Evolutionary conservation across 2,888 invertebrate genomes (phyloP), one percentile per base, ranked within the genome.

Genomic region (Polietes domitor): DNA sequence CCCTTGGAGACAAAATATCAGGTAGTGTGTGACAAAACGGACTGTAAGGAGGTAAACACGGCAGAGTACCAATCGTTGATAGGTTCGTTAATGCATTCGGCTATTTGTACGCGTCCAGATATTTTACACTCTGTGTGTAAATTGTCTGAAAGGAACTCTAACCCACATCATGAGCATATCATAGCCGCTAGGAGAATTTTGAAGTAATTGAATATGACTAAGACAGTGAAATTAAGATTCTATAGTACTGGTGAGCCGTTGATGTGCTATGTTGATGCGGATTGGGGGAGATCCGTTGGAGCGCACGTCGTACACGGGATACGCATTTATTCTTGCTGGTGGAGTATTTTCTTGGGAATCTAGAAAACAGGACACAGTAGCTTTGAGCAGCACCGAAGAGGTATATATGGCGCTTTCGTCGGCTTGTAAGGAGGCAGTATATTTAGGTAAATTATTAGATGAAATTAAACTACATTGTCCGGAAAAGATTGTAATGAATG

Each of bases 251-350:
- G 78, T 9, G 41, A 83, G 19, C 76, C 53, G 15, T 41, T 87
- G 32, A 26, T 32, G 10, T 68, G 86, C 12, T 87, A 75, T 43
- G 82, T 82, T 5, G 85, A 87, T 77, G 87, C 86, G 4, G 85
- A 86, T 76, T 87, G 86, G 82, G 86, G 82, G 15, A 77, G 84
- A 43, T 12, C 74, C 0, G 70, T 19, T n/a, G 1, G 80, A 86
- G 24, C 50, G 84, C 21, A 87, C 84, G 21, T 86, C 87, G 6
- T 86, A 85, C 61, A 82, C 82, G 1, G 80, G 82, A 17, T 83
- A 77, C 61, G 70, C 63, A 24, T 83, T 86, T 50, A 17, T 83
- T 19, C 21, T 70, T 1, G 85, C 76, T 21, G 86, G 85, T 5
- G 47, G 82, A 4, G 79, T 43, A 10, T 78, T 86, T 41, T 83